Evolutionary conservation across 2,888 invertebrate genomes (phyloP).

Genomic region (Calameuta filiformis): DNA sequence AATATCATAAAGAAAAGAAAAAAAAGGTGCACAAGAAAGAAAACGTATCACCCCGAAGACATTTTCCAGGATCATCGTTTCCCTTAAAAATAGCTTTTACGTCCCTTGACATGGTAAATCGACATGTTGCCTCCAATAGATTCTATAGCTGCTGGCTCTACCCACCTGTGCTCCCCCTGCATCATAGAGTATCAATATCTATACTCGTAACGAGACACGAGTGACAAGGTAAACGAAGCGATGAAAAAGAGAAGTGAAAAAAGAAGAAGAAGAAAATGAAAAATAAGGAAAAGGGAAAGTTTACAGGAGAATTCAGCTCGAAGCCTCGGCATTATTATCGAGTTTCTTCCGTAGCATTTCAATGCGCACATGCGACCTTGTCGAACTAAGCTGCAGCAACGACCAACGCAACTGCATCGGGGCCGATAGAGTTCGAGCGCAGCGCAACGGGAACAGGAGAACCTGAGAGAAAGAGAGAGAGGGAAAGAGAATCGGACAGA

Average conservation of each 20-base stretch:
- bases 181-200: background rate
- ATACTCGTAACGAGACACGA: background rate
- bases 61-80: background rate
- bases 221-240: background rate
- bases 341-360: background rate
- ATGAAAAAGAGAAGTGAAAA: background rate
- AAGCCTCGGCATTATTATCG: background rate
- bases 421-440: slow-evolving; percentile 14
- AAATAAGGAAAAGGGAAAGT: background rate
- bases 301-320: background rate
- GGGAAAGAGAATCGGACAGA: slow-evolving; percentile 13
- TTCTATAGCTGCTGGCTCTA: background rate
- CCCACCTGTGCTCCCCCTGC: background rate
- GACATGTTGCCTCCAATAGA: background rate
- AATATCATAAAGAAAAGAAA: background rate
- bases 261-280: background rate
- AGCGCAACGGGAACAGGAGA: background rate
- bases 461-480: background rate
- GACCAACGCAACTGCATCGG: slow-evolving; percentile 29
- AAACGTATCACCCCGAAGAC: background rate
- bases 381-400: background rate
- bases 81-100: background rate
- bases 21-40: background rate
- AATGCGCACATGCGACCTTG: slow-evolving; percentile 2
- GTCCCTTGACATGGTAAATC: background rate